phyloP scores from a whole-genome alignment of 2,113 vertebrate genomes.

The Apodemus speciosus region DNA sequence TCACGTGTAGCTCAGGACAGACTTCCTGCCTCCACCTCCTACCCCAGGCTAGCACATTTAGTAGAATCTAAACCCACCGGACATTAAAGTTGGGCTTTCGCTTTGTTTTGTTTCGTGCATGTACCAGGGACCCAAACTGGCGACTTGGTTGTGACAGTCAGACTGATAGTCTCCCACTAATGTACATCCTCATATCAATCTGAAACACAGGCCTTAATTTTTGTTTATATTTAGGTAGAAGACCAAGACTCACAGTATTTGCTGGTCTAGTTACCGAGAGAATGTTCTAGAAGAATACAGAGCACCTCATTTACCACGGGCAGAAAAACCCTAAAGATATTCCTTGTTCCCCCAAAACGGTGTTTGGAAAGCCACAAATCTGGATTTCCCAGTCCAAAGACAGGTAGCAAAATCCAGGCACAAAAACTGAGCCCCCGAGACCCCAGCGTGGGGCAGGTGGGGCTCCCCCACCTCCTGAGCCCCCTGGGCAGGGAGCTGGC shows the following conservation, averaged over 20 bases:
- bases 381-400: not conserved
- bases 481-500: not conserved
- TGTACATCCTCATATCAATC: too few species aligned
- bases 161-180: too few species aligned
- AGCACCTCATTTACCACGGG: not conserved
- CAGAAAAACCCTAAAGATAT: not conserved
- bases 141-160: not conserved
- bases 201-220: not conserved
- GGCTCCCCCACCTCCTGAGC: not conserved
- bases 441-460: rapidly evolving
- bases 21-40: not conserved
- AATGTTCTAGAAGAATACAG: slow-evolving; percentile 5
- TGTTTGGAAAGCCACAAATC: not conserved
- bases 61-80: too few species aligned
- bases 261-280: slow-evolving; percentile 2
- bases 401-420: not conserved
- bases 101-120: not conserved
- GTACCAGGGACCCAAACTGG: not conserved
- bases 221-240: not conserved
- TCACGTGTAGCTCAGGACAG: not conserved
- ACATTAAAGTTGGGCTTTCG: not conserved
- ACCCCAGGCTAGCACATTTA: not conserved
- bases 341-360: rapidly evolving
- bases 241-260: not conserved
- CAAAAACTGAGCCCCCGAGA: rapidly evolving